Evolutionary conservation across 2,113 vertebrate genomes (phyloP), one percentile per base, ranked within the genome.

Genomic region (Condylura cristata): DNA sequence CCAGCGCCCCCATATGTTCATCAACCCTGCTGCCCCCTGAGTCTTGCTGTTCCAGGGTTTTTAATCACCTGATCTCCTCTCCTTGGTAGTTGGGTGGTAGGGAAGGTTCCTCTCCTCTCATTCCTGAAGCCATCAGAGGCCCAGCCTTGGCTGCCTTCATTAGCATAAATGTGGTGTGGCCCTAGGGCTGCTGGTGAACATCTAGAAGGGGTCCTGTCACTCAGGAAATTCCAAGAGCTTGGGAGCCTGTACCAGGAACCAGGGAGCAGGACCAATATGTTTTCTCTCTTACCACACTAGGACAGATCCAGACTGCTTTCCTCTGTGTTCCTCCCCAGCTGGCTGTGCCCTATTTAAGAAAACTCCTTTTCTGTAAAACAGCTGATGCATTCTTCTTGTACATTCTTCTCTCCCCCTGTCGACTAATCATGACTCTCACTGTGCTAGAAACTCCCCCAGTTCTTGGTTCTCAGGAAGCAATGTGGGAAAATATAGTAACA

Each of bases 401-500:
- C 90, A 56, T 90, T 72, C 92, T 61, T 63, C 22, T 56, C 70
- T 63, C 61, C 87, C 83, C 86, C 53, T n/a, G 65, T 34, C 89
- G 68, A 80, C 81, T 92, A 78, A 88, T 85, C 32, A 44, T 53
- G 83, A 65, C 53, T 86, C 22, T 79, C 80, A 51, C 51, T 70
- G n/a, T 37, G 60, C 74, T 83, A 87, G 30, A 58, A 79, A 79
- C 76, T 86, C 84, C 89, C 79, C 51, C 61, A 1, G 65, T 71
- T 82, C 92, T 91, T 70, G 26, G 51, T 85, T 81, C 88, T 94
- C 92, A 88, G 95, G 93, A 95, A 96, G 86, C 72, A 70, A 72
- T 63, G 61, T 11, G 89, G 88, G 80, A 70, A 93, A 95, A 95
- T 91, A 82, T 39, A 96, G 94, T 89, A 91, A 84, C 95, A 84